Evolutionary conservation across 2,113 vertebrate genomes (phyloP), one percentile per base, ranked within the genome.

Genomic region (Typhlomys cinereus): DNA sequence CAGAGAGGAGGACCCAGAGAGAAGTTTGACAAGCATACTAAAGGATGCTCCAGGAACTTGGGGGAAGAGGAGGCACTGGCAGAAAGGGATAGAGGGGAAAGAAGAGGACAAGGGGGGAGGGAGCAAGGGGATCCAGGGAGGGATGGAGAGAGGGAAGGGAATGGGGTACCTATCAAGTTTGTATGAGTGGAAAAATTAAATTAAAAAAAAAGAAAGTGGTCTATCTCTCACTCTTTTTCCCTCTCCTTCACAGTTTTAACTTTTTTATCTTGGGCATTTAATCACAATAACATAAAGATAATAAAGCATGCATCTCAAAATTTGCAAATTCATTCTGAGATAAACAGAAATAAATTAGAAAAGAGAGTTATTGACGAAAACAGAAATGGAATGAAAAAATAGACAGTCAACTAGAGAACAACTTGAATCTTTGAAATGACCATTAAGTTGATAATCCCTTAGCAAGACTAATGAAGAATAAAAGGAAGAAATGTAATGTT

Each of bases 341-440:
- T 69, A 85, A 81, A 85, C 46, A 73, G 6, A 61, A 85, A 71
- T 5, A 46, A 69, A 85, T 25, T 54, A 6, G 21, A 14, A 79
- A 46, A 18, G 29, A 88, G 50, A 80, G 12, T 3, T 71, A 70
- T 5, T 27, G 3, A 61, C 50, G 15, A 25, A 36, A 46, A 84
- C 5, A 57, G 15, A 89, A 93, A 70, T 67, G 18, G 62, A 88
- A 67, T 10, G 71, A 71, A 89, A 95, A 85, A 64, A 61, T 83
- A 74, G 15, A 39, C 5, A 1, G 54, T 69, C 23, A 69, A 85
- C 2, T 52, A 59, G 46, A 25, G 36, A 85, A 89, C 78, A 69
- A 13, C 5, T 39, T 2, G n/a, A 1, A 14, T 36, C 29, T 83
- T 41, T 41, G 50, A 7, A 48, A 41, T 48, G 7, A 75, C 36